Base-by-base conservation (phyloP, 2,888 invertebrate species). In the Dryobota labecula region DNA sequence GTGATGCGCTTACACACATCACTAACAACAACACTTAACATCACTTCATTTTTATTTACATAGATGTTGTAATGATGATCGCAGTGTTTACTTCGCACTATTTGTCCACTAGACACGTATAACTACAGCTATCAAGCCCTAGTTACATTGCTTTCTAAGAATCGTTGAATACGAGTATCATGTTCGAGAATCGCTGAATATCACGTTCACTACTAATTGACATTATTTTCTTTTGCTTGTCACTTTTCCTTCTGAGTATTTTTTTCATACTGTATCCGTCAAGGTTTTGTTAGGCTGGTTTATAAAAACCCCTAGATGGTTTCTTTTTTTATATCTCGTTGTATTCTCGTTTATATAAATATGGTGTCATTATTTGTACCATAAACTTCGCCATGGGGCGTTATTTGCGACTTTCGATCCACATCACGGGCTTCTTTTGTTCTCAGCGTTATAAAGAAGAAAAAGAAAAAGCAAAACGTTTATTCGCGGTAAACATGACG, bases 101-200 rank as follows among this genome's bases (percentile, higher is more conserved):
- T n/a, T 9, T 47, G 9, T n/a, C 1, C 45, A 9, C 9, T n/a
- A 20, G 45, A n/a, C 47, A 47, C 20, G 8, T 45, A 20, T 20
- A 43, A 20, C 45, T 45, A 45, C 2, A 45, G 8, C 8, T 45
- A 20, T 20, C 45, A n/a, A 45, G 20, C 45, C 9, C 45, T 45
- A 45, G n/a, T n/a, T 47, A 47, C n/a, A 47, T 47, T n/a, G n/a
- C n/a, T 47, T 47, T n/a, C 47, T 47, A 47, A 47, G 47, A 47
- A n/a, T 47, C 47, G 11, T n/a, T n/a, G 11, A 47, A n/a, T 47
- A 47, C 11, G 11, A 47, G 11, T 47, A 47, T 45, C n/a, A n/a
- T n/a, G 47, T 47, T 47, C n/a, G n/a, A 47, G 47, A 47, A n/a
- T 47, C 47, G 11, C 11, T n/a, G 11, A 47, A n/a, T 47, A 47